Percentiles rank a stretch among this genome's conserved stretches.
phyloP scores from a whole-genome alignment of 2,113 vertebrate species.

The Salvator merianae region DNA sequence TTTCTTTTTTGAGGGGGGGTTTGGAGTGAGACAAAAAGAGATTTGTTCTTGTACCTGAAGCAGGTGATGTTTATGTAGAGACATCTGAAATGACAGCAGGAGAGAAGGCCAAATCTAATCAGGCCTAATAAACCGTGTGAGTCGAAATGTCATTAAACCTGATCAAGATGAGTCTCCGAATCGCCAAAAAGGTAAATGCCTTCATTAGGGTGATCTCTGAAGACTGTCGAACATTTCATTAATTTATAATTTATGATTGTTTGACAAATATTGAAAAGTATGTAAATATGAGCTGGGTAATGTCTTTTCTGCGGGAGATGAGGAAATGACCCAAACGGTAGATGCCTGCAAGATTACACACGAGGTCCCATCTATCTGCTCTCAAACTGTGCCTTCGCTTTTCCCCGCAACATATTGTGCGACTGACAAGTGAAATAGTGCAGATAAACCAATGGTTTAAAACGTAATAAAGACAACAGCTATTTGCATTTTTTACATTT shows the following conservation, averaged over 20 bases:
- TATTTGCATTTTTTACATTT: constrained; percentile 97
- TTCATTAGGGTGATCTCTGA: constrained; percentile 98
- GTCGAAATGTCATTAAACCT: constrained; percentile 90
- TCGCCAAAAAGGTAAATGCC: constrained; percentile 89
- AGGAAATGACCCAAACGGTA: constrained; percentile 99
- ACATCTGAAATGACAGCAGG: constrained; percentile 88
- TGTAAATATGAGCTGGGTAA: constrained; percentile 98
- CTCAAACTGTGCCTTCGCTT: constrained; percentile 93
- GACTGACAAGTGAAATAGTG: constrained; percentile 98
- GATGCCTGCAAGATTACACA: constrained; percentile 95
- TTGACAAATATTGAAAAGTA: constrained; percentile 99
- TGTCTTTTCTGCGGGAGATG: constrained; percentile 99
- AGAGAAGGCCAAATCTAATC: constrained; percentile 91
- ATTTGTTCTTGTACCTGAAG: constrained; percentile 85
- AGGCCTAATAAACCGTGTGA: constrained; percentile 95
- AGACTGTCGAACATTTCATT: constrained; percentile 99
- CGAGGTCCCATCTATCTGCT: constrained; percentile 88
- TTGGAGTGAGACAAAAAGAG: constrained; percentile 21
- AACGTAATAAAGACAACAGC: constrained; percentile 88
- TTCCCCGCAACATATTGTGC: constrained; percentile 85
- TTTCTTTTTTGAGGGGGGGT: background rate
- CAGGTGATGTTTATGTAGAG: constrained; percentile 89
- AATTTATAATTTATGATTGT: constrained; percentile 99
- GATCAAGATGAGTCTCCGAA: constrained; percentile 87
- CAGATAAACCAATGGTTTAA: constrained; percentile 98